Percentiles rank a stretch among this genome's conserved stretches.
Conservation (phyloP, 2,797 vertebrate genomes). For the Syngnathus rostellatus region DNA sequence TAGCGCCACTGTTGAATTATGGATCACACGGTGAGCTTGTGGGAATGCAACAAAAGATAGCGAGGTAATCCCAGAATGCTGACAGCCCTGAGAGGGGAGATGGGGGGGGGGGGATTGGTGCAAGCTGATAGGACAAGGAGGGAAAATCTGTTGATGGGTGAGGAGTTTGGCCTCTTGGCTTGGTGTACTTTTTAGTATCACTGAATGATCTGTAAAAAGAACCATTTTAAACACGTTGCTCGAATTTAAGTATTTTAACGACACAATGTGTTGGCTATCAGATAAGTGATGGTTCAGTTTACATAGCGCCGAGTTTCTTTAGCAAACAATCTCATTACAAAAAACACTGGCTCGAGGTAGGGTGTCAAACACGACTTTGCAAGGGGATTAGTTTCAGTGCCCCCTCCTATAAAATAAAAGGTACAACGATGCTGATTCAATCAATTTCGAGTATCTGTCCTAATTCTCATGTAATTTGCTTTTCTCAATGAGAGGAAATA, state of each 20-base stretch:
- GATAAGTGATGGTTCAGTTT: constrained; percentile 23
- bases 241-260: constrained; percentile 18
- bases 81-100: constrained; percentile 27
- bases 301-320: constrained; percentile 23
- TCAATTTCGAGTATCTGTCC: constrained; percentile 65
- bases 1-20: constrained; percentile 63
- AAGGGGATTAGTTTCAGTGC: constrained; percentile 47
- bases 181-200: constrained; percentile 30
- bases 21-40: constrained; percentile 56
- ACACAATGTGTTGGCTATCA: constrained; percentile 17
- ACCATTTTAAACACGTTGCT: constrained; percentile 17
- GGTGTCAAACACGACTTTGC: constrained; percentile 35
- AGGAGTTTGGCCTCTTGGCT: constrained; percentile 33
- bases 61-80: constrained; percentile 65
- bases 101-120: constrained; percentile 32
- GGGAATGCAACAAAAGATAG: constrained; percentile 63
- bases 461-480: constrained; percentile 73
- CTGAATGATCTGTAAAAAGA: constrained; percentile 23
- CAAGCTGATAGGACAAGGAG: constrained; percentile 48
- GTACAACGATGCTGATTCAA: constrained; percentile 52
- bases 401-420: constrained; percentile 28
- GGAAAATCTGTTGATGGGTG: constrained; percentile 31
- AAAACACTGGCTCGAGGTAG: constrained; percentile 12
- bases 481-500: constrained; percentile 68
- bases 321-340: constrained; percentile 40